phyloP scores from a whole-genome alignment of 2,797 vertebrate genomes.

The Pseudochirops corinnae region DNA sequence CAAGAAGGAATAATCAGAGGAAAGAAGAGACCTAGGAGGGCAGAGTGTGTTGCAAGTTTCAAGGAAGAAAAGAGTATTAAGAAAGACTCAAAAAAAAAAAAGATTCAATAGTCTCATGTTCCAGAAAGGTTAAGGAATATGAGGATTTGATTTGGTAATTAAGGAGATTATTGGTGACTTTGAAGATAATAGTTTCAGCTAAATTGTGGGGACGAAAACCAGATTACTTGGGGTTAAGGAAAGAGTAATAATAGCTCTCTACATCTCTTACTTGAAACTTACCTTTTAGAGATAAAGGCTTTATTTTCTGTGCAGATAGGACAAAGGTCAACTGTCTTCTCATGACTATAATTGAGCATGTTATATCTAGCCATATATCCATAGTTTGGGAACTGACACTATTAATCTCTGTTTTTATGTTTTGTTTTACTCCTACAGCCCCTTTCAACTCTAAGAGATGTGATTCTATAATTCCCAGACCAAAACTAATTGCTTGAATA shows the following conservation, averaged over 20 bases:
- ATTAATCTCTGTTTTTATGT: neutral
- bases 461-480: neutral
- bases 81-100: neutral
- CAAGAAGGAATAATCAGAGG: neutral
- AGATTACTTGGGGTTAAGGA: neutral
- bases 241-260: neutral
- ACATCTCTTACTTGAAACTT: neutral
- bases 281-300: neutral
- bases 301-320: neutral
- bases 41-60: neutral
- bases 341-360: neutral
- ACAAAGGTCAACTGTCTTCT: neutral
- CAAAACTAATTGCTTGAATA: neutral
- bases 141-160: neutral
- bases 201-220: neutral
- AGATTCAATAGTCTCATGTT: neutral
- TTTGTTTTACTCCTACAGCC: neutral
- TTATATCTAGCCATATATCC: neutral
- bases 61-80: neutral
- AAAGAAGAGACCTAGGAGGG: neutral
- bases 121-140: neutral
- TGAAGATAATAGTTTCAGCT: neutral
- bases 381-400: neutral
- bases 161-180: neutral
- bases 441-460: neutral